Evolutionary conservation across 2,888 invertebrate species (phyloP).

Genomic region (Stenodera caucasica): DNA sequence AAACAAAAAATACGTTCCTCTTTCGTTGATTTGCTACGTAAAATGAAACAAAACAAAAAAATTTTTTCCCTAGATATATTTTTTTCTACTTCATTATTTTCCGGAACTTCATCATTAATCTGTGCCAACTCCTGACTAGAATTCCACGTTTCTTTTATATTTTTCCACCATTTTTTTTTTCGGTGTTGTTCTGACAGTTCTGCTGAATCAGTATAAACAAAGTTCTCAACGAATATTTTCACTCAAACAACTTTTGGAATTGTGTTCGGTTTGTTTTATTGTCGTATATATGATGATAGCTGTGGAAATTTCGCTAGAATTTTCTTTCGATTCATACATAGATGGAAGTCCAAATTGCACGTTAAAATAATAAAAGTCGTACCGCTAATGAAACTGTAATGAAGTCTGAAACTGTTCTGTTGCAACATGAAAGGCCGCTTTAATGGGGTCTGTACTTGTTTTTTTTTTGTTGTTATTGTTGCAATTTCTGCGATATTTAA

Average conservation of each 20-base stretch:
- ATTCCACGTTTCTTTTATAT: background rate
- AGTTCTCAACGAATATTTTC: background rate
- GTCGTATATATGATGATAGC: too few species aligned
- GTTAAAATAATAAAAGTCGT: background rate
- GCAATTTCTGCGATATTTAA: background rate
- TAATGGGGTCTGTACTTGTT: background rate
- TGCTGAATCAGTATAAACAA: background rate
- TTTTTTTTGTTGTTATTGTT: background rate
- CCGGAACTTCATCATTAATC: slow-evolving; percentile 3
- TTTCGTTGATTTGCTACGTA: background rate
- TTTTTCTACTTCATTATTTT: slow-evolving; percentile 2
- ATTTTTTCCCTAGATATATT: background rate
- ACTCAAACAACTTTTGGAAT: too few species aligned
- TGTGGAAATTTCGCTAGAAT: too few species aligned
- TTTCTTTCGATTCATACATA: too few species aligned
- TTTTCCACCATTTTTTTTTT: too few species aligned
- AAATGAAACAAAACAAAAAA: background rate
- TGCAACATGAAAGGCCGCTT: background rate
- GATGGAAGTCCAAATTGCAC: background rate
- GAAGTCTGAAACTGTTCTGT: background rate
- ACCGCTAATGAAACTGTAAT: background rate
- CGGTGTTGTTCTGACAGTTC: background rate
- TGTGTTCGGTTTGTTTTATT: background rate
- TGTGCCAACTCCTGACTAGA: background rate
- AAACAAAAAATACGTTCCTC: too few species aligned